phyloP scores from a whole-genome alignment of 2,888 invertebrate species.

The Ceramica pisi region DNA sequence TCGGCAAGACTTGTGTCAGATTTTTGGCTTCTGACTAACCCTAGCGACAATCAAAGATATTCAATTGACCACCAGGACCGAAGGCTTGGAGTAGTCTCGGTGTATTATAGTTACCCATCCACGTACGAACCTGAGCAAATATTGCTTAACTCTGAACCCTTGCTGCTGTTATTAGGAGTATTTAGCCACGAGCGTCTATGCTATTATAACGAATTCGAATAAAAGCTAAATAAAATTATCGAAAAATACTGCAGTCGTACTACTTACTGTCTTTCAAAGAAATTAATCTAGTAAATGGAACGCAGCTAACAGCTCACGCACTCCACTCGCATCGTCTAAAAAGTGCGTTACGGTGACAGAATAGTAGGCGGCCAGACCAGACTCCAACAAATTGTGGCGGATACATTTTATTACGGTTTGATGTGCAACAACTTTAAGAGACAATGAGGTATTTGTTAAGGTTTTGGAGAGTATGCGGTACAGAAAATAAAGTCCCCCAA shows the following conservation, averaged over 20 bases:
- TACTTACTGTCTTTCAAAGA: background rate
- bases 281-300: conserved; percentile 41
- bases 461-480: no score
- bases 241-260: background rate
- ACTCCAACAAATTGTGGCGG: conserved; percentile 39
- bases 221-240: no score
- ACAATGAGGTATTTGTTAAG: no score
- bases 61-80: background rate
- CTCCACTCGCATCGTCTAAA: conserved; percentile 11
- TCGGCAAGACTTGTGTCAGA: background rate
- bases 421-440: no score
- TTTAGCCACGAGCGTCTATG: no score
- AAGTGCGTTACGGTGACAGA: conserved; percentile 23
- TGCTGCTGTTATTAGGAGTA: no score
- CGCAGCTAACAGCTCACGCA: background rate
- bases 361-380: conserved; percentile 28
- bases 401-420: conserved; percentile 54
- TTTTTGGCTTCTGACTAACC: no score
- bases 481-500: no score
- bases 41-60: no score
- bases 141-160: no score
- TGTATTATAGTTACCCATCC: background rate
- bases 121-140: background rate
- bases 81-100: background rate
- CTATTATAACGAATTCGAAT: no score